Evolutionary conservation across 2,888 invertebrate genomes (phyloP), one percentile per base, ranked within the genome.

Genomic region (Cryptocephalus moraei): DNA sequence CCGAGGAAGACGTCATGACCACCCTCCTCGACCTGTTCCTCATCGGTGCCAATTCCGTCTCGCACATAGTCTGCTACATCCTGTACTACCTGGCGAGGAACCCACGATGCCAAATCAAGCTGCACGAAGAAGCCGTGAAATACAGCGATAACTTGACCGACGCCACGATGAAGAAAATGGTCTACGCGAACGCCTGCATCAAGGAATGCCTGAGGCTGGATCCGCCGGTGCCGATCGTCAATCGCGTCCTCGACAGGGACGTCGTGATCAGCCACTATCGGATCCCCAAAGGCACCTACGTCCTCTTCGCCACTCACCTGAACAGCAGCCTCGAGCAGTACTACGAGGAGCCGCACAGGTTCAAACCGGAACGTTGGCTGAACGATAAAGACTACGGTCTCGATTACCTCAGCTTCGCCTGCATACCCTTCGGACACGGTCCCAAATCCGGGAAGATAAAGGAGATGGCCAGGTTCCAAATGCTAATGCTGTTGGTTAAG

Each of bases 1-100:
- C 68, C 43, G 67, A 76, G 1, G 80, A 82, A 57, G 82, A 83
- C 55, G 72, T 81, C 41, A 71, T 80, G 33, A 82, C 81, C 0
- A 64, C 81, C 1, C 58, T 82, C 40, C 75, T 82, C 72, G 83
- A 83, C 60, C 78, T 81, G 77, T 70, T 81, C 39, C 65, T 83
- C 8, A 74, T 83, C 56, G 82, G 82, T 47, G 78, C 81, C 0
- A 81, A 81, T 58, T 78, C 82, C 57, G 76, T 79, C 8, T 71
- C 78, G 0, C 80, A 80, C 50, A 75, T 79, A 1, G 74, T 77
- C 59, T 74, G 78, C 0, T 84, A 83, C 59, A 60, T 82, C 32
- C 56, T 86, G 46, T 87, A 84, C 61, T 76, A 80, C 58, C 66
- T 88, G 56, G 80, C 86, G 0, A 78, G 75, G 54, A 76, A 81